Conservation (phyloP, 2,113 vertebrate species). For the Dermatemys mawii region DNA sequence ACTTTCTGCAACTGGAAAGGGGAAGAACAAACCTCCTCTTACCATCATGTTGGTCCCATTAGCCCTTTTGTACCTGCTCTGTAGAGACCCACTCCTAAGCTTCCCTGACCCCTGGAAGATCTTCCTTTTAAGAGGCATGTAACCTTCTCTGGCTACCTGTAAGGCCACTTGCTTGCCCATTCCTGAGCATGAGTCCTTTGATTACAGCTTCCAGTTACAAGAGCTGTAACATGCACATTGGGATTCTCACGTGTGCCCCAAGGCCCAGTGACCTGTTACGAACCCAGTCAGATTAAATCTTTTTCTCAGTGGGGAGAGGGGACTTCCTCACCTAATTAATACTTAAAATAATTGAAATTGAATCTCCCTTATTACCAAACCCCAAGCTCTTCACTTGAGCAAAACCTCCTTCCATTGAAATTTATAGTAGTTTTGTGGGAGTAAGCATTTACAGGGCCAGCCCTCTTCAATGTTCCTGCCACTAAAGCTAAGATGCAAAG, state of each 20-base stretch:
- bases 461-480: not conserved
- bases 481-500: not conserved
- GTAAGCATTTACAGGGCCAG: not conserved
- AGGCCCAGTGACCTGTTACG: no score
- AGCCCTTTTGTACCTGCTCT: not conserved
- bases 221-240: no score
- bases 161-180: no score
- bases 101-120: not conserved
- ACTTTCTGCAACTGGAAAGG: not conserved
- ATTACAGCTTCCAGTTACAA: no score
- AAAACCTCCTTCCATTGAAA: not conserved
- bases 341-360: not conserved
- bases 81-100: fast-evolving
- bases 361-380: not conserved
- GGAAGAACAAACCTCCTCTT: not conserved
- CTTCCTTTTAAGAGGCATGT: not conserved
- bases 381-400: not conserved
- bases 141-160: no score
- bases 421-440: not conserved
- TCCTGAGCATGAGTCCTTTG: no score
- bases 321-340: not conserved
- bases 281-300: no score
- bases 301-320: no score
- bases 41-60: not conserved
- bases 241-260: no score